Evolutionary conservation across 2,888 invertebrate species (phyloP).

Genomic region (Chorisops tibialis): DNA sequence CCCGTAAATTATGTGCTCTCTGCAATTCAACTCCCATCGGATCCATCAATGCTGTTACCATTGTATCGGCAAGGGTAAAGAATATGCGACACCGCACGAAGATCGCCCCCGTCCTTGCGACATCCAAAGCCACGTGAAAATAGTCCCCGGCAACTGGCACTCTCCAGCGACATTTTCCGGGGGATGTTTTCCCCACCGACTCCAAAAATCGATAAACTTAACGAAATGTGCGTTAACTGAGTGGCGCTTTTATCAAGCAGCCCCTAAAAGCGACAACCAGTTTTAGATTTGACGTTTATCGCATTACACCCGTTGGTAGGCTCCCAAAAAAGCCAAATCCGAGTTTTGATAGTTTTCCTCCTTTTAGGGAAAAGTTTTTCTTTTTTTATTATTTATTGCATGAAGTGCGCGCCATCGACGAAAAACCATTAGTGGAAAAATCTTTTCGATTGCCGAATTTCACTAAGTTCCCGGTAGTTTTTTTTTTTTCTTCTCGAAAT

Average conservation of each 20-base stretch:
- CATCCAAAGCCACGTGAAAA: constrained; percentile 24
- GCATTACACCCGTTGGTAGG: constrained; percentile 24
- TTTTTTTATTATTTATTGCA: too few relatives aligned
- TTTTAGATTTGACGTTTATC: constrained; percentile 33
- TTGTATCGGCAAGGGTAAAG: background rate
- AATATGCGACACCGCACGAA: background rate
- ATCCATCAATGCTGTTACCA: background rate
- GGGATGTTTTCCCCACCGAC: background rate
- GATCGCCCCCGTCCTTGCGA: background rate
- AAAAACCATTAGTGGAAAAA: too few relatives aligned
- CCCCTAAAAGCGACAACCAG: constrained; percentile 15
- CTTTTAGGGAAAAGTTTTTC: background rate
- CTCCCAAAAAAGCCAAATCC: background rate
- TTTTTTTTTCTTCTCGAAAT: too few relatives aligned
- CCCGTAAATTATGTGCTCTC: background rate
- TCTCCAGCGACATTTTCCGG: background rate
- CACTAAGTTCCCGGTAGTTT: too few relatives aligned
- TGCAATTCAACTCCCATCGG: background rate
- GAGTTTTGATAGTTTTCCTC: constrained; percentile 8
- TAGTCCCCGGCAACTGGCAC: constrained; percentile 13
- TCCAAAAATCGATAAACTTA: constrained; percentile 25
- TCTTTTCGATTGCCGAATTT: too few relatives aligned
- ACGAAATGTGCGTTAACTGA: constrained; percentile 18
- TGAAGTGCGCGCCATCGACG: too few relatives aligned
- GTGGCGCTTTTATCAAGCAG: constrained; percentile 4